phyloP scores from a whole-genome alignment of 2,888 invertebrate species.

The Salticus scenicus region DNA sequence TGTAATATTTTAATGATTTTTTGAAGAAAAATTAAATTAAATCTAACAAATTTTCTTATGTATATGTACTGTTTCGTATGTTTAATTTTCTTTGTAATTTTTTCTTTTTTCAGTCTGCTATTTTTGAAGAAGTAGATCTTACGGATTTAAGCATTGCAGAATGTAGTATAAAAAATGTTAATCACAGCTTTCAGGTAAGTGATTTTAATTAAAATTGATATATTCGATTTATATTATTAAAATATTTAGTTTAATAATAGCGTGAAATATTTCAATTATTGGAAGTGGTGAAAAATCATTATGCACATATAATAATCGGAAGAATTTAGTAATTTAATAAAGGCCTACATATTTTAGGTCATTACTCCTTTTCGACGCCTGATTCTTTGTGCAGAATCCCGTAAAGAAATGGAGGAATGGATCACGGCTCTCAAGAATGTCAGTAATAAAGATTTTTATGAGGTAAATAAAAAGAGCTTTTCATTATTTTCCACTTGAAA shows the following conservation, averaged over 20 bases:
- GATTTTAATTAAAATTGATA: too few species aligned
- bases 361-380: slow-evolving; percentile 86
- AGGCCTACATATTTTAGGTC: slow-evolving; percentile 68
- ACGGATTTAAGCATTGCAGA: slow-evolving; percentile 90
- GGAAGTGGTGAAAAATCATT: too few species aligned
- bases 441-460: slow-evolving; percentile 77
- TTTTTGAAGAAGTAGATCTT: slow-evolving; percentile 91
- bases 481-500: too few species aligned
- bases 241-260: too few species aligned
- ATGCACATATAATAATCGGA: background rate
- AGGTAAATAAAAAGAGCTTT: slow-evolving; percentile 75
- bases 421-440: slow-evolving; percentile 87
- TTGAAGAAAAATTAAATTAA: too few species aligned
- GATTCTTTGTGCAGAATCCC: slow-evolving; percentile 85
- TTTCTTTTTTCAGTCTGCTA: slow-evolving; percentile 83
- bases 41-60: too few species aligned
- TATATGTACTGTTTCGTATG: too few species aligned
- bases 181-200: slow-evolving; percentile 89
- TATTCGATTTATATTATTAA: too few species aligned
- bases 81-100: background rate
- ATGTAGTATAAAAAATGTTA: slow-evolving; percentile 90
- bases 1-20: too few species aligned
- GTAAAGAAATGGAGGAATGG: slow-evolving; percentile 95
- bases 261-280: background rate
- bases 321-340: background rate